Conservation (phyloP, 2,113 vertebrate species). For the Falco punctatus region DNA sequence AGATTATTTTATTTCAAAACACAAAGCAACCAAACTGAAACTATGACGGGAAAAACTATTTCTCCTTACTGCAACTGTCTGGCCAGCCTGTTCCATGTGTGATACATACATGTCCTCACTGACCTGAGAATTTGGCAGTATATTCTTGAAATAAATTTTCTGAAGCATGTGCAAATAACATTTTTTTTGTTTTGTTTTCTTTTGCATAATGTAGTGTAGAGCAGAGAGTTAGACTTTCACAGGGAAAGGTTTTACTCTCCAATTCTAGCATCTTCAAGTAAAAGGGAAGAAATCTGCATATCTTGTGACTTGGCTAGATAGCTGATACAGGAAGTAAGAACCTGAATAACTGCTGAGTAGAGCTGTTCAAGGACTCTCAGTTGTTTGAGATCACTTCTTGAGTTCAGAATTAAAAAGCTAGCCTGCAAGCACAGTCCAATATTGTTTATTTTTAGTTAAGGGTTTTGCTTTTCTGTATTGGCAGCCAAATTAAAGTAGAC, state of each 20-base stretch:
- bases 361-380: neutral
- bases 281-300: neutral
- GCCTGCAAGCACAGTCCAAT: neutral
- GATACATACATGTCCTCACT: slow-evolving; percentile 36
- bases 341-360: neutral
- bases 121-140: slow-evolving; percentile 28
- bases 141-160: neutral
- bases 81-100: slow-evolving; percentile 58
- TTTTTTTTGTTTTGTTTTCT: neutral
- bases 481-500: neutral
- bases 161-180: slow-evolving; percentile 50
- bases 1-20: neutral
- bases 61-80: neutral
- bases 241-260: neutral
- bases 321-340: neutral
- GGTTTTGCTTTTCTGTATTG: neutral
- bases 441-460: neutral
- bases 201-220: neutral
- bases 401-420: neutral
- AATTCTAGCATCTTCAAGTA: neutral
- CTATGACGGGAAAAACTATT: neutral
- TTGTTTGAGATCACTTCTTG: neutral
- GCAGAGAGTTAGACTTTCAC: neutral
- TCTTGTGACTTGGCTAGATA: neutral
- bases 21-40: neutral